These are phyloP conservation scores for Penaeus chinensis DNA, from an alignment of 1,140 invertebrate species.

Conservation along the genomic window DNA sequence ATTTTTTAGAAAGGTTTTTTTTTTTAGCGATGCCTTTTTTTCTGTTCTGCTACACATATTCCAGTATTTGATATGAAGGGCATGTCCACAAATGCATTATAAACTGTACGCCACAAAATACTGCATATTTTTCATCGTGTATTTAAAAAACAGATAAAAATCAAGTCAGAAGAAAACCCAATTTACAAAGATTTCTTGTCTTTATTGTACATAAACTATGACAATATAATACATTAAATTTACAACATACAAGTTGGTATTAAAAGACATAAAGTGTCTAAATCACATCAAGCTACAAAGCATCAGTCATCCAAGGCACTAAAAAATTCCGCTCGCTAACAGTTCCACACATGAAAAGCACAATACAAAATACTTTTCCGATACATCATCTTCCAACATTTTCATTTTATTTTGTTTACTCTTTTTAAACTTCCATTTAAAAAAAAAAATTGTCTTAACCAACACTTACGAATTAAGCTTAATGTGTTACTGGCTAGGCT, in stretches of 20 bases:
- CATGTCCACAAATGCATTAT: too few species aligned
- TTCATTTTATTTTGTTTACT: too few species aligned
- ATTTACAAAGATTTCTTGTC: neutral
- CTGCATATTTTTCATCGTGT: too few species aligned
- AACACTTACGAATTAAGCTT: too few species aligned
- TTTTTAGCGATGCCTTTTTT: too few species aligned
- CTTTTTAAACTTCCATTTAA: too few species aligned
- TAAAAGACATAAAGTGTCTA: neutral
- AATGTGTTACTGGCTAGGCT: too few species aligned
- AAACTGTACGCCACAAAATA: too few species aligned
- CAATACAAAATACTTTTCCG: neutral
- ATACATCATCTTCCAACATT: neutral
- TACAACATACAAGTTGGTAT: conserved; percentile 9
- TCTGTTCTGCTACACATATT: too few species aligned
- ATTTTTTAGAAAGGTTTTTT: too few species aligned
- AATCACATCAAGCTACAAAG: neutral
- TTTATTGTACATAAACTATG: conserved; percentile 29
- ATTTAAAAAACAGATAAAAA: neutral
- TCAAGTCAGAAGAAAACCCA: neutral
- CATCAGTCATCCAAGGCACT: conserved; percentile 19
- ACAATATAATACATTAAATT: conserved; percentile 18
- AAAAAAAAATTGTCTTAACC: too few species aligned
- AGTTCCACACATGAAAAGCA: neutral
- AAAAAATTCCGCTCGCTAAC: neutral
- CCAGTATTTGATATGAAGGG: too few species aligned